Evolutionary conservation across 2,113 vertebrate genomes (phyloP), one percentile per base, ranked within the genome.

Genomic region (Lates calcarifer): DNA sequence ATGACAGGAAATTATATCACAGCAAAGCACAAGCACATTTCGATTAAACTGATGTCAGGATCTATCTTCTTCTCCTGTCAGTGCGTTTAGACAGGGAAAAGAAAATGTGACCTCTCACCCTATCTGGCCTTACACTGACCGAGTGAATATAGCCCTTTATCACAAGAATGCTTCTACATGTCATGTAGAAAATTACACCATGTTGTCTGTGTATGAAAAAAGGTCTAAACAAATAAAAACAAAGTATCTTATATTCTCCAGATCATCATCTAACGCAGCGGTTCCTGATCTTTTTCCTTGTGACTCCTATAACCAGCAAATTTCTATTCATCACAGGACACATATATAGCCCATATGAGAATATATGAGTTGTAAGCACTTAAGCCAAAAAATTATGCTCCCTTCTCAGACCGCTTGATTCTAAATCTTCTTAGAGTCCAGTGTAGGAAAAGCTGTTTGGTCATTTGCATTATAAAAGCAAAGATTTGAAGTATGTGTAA

Each of bases 21-120:
- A 66, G 79, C 77, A 74, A 74, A 86, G 82, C 64, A 74, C 82
- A 74, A 88, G 77, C 79, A 77, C 84, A 66, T 89, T 86, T 86
- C 41, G 55, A 89, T 91, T 87, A 83, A 90, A 89, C 53, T 29
- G n/a, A 85, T 91, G 90, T 87, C 89, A 87, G 86, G 68, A 81
- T 84, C 72, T 76, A 85, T 87, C 82, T 66, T 88, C 74, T 67
- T 70, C 82, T 67, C 67, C 82, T 69, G 39, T 74, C 45, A n/a
- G 66, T 67, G 77, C 8, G 6, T 77, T 84, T 76, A 69, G 56
- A 79, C 8, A n/a, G 18, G 9, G 14, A 57, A 56, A 53, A 84
- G 31, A 76, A 86, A 79, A 80, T 37, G 43, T 45, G 41, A 74
- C 74, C 80, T 84, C 69, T 80, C 26, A 65, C 37, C 43, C 24